Percentiles rank a stretch among this genome's conserved stretches.
These are phyloP conservation scores for Callospermophilus lateralis DNA, from an alignment of 2,113 vertebrate species.

Conservation along the genomic window DNA sequence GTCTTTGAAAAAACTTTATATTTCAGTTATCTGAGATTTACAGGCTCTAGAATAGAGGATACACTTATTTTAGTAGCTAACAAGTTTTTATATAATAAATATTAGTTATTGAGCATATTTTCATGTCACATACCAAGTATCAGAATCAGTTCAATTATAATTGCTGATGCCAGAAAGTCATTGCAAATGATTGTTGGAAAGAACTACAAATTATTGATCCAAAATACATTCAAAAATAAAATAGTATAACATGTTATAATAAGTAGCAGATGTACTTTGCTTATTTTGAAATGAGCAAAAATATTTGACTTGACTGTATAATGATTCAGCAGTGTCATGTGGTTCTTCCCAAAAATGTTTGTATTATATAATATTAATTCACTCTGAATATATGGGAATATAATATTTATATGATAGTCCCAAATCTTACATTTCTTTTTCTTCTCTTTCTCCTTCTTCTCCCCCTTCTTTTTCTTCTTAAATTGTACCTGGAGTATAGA, in stretches of 20 bases:
- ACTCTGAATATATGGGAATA: not conserved
- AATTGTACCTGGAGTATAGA: not conserved
- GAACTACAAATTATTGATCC: conserved; percentile 59
- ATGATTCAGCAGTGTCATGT: conserved; percentile 35
- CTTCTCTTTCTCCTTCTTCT: not conserved
- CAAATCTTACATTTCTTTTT: not conserved
- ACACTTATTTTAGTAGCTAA: not conserved
- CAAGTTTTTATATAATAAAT: not conserved
- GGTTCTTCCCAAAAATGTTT: not conserved
- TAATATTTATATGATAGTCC: not conserved
- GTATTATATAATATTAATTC: conserved; percentile 2
- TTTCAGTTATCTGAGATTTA: not conserved
- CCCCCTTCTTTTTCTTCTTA: not conserved
- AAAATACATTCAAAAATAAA: conserved; percentile 50
- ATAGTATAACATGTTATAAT: not conserved
- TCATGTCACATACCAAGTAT: not conserved
- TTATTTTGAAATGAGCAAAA: not conserved
- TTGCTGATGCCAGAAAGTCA: conserved; percentile 16
- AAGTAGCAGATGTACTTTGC: conserved; percentile 11
- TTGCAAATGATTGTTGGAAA: conserved; percentile 49
- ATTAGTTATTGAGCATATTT: not conserved
- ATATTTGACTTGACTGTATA: conserved; percentile 61
- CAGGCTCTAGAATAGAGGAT: not conserved
- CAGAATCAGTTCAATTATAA: not conserved
- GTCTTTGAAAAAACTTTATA: not conserved